These are phyloP conservation scores for Agrochola circellaris DNA, from an alignment of 2,888 invertebrate genomes.

Conservation along the genomic window DNA sequence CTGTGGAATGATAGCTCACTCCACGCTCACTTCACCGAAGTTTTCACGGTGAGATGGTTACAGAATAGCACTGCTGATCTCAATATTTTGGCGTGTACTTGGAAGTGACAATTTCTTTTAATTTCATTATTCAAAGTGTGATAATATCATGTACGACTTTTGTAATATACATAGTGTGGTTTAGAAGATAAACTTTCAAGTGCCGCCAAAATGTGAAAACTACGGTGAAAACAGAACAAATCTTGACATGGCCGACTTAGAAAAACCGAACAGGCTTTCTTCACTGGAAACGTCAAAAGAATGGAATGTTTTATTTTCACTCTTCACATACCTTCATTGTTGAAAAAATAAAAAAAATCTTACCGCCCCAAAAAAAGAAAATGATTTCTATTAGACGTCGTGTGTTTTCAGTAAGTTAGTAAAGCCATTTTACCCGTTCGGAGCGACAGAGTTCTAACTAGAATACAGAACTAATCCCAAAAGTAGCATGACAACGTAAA, in stretches of 20 bases:
- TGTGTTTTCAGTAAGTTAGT: slow-evolving; percentile 56
- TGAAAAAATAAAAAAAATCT: slow-evolving; percentile 32
- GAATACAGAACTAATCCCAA: slow-evolving; percentile 67
- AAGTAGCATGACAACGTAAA: slow-evolving; percentile 70
- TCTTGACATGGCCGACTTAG: slow-evolving; percentile 59
- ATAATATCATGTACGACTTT: slow-evolving; percentile 53
- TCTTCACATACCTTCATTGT: slow-evolving; percentile 7
- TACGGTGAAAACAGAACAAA: slow-evolving; percentile 48
- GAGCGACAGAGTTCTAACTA: slow-evolving; percentile 76
- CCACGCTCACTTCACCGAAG: no score
- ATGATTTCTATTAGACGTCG: slow-evolving; percentile 44
- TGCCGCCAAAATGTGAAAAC: slow-evolving; percentile 51
- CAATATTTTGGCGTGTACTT: slow-evolving; percentile 59
- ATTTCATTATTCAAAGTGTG: slow-evolving; percentile 47
- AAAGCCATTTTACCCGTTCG: slow-evolving; percentile 62
- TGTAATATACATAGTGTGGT: slow-evolving; percentile 48
- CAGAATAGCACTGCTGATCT: no score
- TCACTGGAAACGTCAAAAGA: slow-evolving; percentile 50
- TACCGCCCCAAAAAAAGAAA: slow-evolving; percentile 42
- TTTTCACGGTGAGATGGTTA: no score
- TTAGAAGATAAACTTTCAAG: slow-evolving; percentile 52
- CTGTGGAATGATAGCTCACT: no score
- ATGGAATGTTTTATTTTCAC: slow-evolving; percentile 39
- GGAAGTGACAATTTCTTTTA: slow-evolving; percentile 45
- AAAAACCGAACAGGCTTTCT: slow-evolving; percentile 9